Percentiles rank a stretch among this genome's conserved stretches.
Evolutionary conservation across 2,888 invertebrate species (phyloP).

Genomic region (Philonicus albiceps): DNA sequence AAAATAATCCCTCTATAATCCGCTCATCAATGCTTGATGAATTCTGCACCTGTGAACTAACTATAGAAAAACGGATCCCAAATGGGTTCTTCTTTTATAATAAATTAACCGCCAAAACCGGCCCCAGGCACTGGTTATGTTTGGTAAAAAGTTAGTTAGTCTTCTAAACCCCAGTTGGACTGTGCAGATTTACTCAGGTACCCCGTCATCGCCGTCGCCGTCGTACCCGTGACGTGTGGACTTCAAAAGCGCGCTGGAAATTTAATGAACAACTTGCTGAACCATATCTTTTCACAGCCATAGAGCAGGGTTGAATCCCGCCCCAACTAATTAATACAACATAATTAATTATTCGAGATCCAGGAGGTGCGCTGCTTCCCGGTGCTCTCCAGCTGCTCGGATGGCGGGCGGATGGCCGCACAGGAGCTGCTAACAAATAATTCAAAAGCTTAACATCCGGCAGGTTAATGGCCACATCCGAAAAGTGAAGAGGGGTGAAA

Average conservation of each 20-base stretch:
- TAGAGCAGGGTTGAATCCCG: background rate
- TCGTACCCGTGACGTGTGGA: background rate
- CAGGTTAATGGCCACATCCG: constrained; percentile 37
- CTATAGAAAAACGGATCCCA: background rate
- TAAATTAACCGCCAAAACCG: background rate
- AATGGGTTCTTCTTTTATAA: background rate
- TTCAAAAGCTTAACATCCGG: constrained; percentile 33
- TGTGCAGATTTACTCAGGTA: background rate
- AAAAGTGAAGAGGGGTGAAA: background rate
- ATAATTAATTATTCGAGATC: constrained; percentile 20
- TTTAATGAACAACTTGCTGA: constrained; percentile 19
- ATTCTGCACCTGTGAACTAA: background rate
- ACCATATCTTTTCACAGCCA: constrained; percentile 7
- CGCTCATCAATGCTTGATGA: background rate
- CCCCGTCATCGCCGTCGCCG: background rate
- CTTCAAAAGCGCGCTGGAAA: background rate
- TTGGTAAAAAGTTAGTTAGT: background rate
- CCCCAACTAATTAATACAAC: constrained; percentile 23
- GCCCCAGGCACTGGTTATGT: background rate
- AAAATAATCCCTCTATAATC: background rate
- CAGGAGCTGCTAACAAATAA: constrained; percentile 1
- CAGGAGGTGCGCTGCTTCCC: background rate
- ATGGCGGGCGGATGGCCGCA: background rate
- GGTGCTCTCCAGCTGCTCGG: background rate
- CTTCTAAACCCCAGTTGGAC: background rate